These are phyloP conservation scores for Notodonta ziczac DNA, from an alignment of 2,888 invertebrate genomes.

Conservation along the genomic window DNA sequence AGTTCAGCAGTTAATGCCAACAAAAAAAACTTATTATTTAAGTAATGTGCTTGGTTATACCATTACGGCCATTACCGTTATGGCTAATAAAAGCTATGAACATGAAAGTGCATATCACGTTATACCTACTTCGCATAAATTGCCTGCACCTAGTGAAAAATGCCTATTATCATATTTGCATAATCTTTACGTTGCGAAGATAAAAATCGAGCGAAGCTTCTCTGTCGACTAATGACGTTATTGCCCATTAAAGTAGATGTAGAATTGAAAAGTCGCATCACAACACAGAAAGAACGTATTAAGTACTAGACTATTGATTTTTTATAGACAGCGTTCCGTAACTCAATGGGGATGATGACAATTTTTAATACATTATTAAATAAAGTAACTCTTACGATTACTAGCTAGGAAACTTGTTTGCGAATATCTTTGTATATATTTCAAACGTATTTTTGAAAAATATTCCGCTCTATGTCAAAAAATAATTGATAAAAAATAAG, in stretches of 20 bases:
- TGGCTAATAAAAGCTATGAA: not conserved
- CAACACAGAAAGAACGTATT: too few species aligned
- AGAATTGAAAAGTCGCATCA: not conserved
- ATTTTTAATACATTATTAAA: too few species aligned
- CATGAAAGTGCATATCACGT: not conserved
- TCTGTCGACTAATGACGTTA: slow-evolving; percentile 16
- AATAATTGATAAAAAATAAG: too few species aligned
- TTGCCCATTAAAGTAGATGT: not conserved
- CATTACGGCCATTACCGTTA: not conserved
- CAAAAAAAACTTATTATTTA: not conserved
- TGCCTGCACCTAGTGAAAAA: slow-evolving; percentile 15
- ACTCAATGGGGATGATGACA: too few species aligned
- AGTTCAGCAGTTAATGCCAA: not conserved
- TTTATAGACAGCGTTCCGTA: too few species aligned
- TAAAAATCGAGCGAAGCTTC: slow-evolving; percentile 32
- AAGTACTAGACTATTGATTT: too few species aligned
- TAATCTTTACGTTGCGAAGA: slow-evolving; percentile 39
- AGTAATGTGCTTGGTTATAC: too few species aligned
- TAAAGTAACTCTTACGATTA: too few species aligned
- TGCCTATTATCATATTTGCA: slow-evolving; percentile 36
- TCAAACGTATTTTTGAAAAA: too few species aligned
- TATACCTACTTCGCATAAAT: not conserved
- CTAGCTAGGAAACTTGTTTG: too few species aligned
- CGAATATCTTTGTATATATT: too few species aligned
- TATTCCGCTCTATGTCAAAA: too few species aligned